These are phyloP conservation scores for Flabesymbios commensalis DNA, from an alignment of 2,888 invertebrate species.

Conservation along the genomic window DNA sequence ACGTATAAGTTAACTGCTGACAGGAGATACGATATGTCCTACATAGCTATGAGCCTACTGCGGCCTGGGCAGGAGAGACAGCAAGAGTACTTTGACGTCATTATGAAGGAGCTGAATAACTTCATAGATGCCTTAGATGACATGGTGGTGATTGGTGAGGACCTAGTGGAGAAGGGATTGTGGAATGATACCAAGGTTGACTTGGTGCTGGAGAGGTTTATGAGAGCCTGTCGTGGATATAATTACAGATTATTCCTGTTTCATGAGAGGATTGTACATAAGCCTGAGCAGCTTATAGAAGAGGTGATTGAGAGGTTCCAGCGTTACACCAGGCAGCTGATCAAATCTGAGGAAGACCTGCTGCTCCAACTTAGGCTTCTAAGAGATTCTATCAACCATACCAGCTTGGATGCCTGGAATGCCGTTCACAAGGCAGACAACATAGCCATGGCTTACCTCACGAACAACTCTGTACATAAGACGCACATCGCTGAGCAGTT, in stretches of 20 bases:
- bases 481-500: too few species aligned
- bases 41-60: conserved; percentile 4
- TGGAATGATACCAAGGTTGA: neutral
- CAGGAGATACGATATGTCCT: conserved; percentile 16
- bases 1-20: neutral
- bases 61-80: neutral
- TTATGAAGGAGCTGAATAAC: neutral
- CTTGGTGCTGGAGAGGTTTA: neutral
- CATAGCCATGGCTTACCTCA: too few species aligned
- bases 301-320: conserved; percentile 5
- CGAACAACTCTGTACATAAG: too few species aligned
- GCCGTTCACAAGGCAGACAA: too few species aligned
- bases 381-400: too few species aligned
- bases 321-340: neutral
- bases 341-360: neutral
- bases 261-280: neutral
- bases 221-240: neutral
- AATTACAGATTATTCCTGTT: conserved; percentile 11
- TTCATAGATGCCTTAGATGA: neutral
- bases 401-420: too few species aligned
- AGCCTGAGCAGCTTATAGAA: neutral
- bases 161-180: neutral
- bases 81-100: neutral
- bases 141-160: neutral
- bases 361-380: too few species aligned